Conservation (phyloP, 2,797 vertebrate genomes). For the Pogoniulus pusillus region DNA sequence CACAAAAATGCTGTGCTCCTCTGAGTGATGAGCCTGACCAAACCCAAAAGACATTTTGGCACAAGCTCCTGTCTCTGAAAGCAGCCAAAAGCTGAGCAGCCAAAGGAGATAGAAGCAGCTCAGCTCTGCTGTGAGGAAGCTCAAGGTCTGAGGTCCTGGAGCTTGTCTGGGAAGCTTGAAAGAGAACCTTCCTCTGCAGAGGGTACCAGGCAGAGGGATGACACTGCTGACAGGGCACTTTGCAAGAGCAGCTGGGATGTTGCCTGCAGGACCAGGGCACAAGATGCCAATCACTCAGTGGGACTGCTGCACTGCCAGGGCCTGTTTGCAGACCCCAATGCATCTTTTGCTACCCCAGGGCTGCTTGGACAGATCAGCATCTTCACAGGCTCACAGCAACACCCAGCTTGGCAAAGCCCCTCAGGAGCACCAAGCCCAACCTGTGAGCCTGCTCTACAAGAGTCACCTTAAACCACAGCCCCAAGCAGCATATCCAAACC, state of each 20-base stretch:
- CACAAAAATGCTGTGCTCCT: not conserved
- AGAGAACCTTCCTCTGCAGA: no score
- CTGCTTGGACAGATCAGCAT: not conserved
- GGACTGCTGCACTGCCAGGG: not conserved
- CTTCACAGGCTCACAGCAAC: no score
- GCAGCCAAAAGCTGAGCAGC: not conserved
- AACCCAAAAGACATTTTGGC: not conserved
- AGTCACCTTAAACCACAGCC: no score
- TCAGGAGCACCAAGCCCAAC: no score
- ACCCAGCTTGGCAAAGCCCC: no score
- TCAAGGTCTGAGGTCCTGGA: not conserved
- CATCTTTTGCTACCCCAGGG: no score
- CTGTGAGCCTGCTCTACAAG: no score
- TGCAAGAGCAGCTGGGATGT: not conserved
- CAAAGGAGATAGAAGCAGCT: not conserved
- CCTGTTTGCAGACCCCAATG: fast-evolving
- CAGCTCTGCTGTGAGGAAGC: not conserved
- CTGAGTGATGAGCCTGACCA: not conserved
- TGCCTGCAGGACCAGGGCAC: not conserved
- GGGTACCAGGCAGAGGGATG: not conserved
- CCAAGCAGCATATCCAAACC: no score
- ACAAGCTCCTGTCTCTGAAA: not conserved
- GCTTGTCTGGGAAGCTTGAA: not conserved
- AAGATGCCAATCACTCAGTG: not conserved
- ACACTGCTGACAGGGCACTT: not conserved